phyloP scores from a whole-genome alignment of 2,888 invertebrate genomes.

The Boloria selene region DNA sequence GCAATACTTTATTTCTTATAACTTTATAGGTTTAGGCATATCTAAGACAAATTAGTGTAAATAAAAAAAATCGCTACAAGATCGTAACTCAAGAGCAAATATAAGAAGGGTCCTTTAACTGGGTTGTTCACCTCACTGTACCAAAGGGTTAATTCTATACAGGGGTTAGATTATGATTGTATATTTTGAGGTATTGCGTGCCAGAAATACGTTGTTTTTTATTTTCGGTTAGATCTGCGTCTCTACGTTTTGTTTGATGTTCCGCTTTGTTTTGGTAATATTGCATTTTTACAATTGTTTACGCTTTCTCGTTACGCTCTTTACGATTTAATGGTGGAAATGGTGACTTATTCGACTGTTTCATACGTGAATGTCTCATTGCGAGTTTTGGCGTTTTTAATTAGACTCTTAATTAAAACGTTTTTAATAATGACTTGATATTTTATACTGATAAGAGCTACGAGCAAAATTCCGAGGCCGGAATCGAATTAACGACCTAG shows the following conservation, averaged over 20 bases:
- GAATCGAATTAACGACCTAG: not conserved
- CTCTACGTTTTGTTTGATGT: conserved; percentile 47
- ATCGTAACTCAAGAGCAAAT: conserved; percentile 43
- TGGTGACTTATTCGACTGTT: not conserved
- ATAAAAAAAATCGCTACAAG: conserved; percentile 45
- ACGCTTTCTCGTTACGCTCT: not conserved
- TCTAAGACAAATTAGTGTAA: not conserved
- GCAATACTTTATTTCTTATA: not conserved
- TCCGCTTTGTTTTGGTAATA: conserved; percentile 44
- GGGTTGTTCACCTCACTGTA: conserved; percentile 74
- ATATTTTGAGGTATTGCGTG: conserved; percentile 61
- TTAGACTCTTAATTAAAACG: no score
- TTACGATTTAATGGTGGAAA: conserved; percentile 7
- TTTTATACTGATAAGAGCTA: no score
- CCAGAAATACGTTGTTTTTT: conserved; percentile 61
- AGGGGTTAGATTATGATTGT: conserved; percentile 71
- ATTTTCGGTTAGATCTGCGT: conserved; percentile 59
- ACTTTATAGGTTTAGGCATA: not conserved
- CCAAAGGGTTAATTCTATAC: conserved; percentile 77
- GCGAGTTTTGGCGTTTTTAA: not conserved
- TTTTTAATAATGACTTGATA: no score
- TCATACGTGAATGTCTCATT: not conserved
- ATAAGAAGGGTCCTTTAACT: conserved; percentile 65
- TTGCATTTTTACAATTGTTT: conserved; percentile 46
- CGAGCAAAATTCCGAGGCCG: no score